Base-by-base conservation (phyloP, 1,140 invertebrate genomes). In the Wasmannia auropunctata region DNA sequence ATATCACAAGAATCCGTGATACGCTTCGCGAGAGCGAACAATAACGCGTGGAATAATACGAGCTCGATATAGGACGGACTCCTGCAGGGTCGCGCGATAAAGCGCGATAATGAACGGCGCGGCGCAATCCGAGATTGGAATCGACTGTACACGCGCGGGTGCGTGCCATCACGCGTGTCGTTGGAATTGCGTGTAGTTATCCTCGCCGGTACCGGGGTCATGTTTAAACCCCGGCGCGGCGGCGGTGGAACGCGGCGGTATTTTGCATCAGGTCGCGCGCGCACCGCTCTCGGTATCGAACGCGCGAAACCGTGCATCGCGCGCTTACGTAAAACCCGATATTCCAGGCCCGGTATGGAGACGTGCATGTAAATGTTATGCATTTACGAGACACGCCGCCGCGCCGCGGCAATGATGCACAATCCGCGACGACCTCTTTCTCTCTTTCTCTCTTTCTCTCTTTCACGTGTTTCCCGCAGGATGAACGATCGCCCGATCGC, bases 131-230 rank as follows among this genome's bases (percentile, higher is more conserved):
- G 86, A 86, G 86, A 87, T 87, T 69, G 69, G 72, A 86, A 91
- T 91, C 88, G 80, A 81, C 62, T 43, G 62, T 46, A 70, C 62
- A 56, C 28, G 63, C 37, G 85, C 83, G 86, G 87, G 86, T 90
- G 88, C 91, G 87, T 92, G 77, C 91, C 91, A 86, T 91, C 91
- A 90, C 90, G 90, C 87, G 51, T 91, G 80, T 86, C 74, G 86
- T 81, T 90, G 79, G 70, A 88, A 89, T 88, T 88, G 91, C 91
- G 86, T 87, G 89, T 87, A 88, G 86, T 91, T 91, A 92, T 43
- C 58, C 22, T 16, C 37, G 74, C 49, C 22, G 49, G 65, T 58
- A 69, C 54, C 56, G 67, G 84, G 56, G 56, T 69, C 77, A 49
- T 40, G 76, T 49, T n/a, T 85, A 65, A 85, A 81, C 43, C 56